A percentile compares a stretch with the other conserved stretches of the same genome.
Evolutionary conservation across 2,797 vertebrate species (phyloP).

Genomic region (Chrosomus eos): DNA sequence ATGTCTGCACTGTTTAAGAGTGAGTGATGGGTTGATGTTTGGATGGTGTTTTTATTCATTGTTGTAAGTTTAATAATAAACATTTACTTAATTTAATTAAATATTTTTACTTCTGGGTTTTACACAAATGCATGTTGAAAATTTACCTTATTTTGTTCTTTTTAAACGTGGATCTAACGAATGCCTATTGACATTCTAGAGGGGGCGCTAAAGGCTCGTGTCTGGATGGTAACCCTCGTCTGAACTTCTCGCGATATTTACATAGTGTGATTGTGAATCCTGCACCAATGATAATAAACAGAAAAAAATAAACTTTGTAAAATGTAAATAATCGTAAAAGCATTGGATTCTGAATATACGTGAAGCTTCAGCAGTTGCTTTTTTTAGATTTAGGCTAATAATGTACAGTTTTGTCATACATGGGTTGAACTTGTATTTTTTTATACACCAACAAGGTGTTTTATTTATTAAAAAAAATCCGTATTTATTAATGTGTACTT

Average conservation of each 20-base stretch:
- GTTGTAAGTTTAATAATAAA: slow-evolving; percentile 38
- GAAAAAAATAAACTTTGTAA: neutral
- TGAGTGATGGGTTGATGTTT: neutral
- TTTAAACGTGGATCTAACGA: neutral
- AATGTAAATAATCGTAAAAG: neutral
- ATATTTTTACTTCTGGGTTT: neutral
- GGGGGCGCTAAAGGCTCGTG: neutral
- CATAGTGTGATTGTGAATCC: too few relatives aligned
- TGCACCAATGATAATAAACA: too few relatives aligned
- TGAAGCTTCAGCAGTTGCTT: neutral
- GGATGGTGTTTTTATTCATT: slow-evolving; percentile 9
- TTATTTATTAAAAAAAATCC: neutral
- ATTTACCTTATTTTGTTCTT: neutral
- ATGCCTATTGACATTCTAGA: neutral
- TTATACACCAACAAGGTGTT: neutral
- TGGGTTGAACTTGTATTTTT: neutral
- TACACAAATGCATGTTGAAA: neutral
- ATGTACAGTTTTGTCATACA: neutral
- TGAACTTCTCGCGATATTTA: slow-evolving; percentile 29
- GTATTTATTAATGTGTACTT: neutral
- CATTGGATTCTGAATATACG: neutral
- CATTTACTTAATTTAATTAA: slow-evolving; percentile 31
- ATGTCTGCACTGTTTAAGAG: slow-evolving; percentile 25
- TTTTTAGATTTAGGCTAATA: neutral
- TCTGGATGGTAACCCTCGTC: slow-evolving; percentile 5